Conservation (phyloP, 2,888 invertebrate species). For the Spisula solida region DNA sequence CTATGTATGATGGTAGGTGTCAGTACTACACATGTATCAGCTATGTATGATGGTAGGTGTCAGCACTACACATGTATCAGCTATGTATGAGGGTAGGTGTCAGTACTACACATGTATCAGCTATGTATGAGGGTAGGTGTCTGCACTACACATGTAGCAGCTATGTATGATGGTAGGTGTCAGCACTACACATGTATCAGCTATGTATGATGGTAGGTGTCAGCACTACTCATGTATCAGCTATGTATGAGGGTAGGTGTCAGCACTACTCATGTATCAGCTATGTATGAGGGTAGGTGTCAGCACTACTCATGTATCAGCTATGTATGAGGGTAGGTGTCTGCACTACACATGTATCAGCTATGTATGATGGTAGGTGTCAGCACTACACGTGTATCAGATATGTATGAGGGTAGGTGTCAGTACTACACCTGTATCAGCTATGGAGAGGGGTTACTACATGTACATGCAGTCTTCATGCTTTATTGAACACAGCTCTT, state of each 20-base stretch:
- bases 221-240: conserved; percentile 39
- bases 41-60: conserved; percentile 36
- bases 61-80: conserved; percentile 37
- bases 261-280: conserved; percentile 39
- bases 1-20: conserved; percentile 36
- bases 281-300: conserved; percentile 36
- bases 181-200: conserved; percentile 37
- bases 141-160: conserved; percentile 38
- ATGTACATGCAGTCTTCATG: not conserved
- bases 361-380: conserved; percentile 36
- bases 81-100: conserved; percentile 36
- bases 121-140: conserved; percentile 36
- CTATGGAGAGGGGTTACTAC: conserved; percentile 19
- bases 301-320: conserved; percentile 39
- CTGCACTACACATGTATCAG: conserved; percentile 37
- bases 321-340: conserved; percentile 36
- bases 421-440: conserved; percentile 35
- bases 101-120: conserved; percentile 37
- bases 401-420: conserved; percentile 36
- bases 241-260: conserved; percentile 36
- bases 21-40: conserved; percentile 37
- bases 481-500: not conserved
- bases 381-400: conserved; percentile 35
- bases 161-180: conserved; percentile 36
- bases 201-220: conserved; percentile 36